Conservation (phyloP, 2,113 vertebrate species). For the Neolamprologus brichardi region DNA sequence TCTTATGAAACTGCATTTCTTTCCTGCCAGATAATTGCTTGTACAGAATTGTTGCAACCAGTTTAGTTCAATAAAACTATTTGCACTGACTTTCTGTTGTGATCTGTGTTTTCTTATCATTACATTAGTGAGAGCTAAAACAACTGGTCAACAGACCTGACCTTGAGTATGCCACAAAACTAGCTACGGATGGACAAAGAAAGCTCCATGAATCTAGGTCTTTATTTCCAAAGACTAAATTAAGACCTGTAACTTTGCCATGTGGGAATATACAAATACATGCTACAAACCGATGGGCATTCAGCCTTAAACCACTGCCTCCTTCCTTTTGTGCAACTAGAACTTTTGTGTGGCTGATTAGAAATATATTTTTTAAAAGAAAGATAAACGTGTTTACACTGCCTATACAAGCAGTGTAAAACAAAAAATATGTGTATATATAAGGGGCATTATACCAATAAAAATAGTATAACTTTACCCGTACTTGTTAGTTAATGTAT, state of each 20-base stretch:
- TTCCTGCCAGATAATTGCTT: neutral
- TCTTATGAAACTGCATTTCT: slow-evolving; percentile 73
- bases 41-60: slow-evolving; percentile 28
- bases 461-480: neutral
- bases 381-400: neutral
- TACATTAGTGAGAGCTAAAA: neutral
- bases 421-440: neutral
- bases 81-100: neutral
- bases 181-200: neutral
- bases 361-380: neutral
- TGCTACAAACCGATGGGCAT: neutral
- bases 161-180: neutral
- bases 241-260: neutral
- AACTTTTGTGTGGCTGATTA: neutral
- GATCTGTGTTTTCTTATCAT: neutral
- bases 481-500: neutral
- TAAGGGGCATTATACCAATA: neutral
- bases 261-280: neutral
- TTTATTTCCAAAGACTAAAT: neutral
- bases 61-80: slow-evolving; percentile 31
- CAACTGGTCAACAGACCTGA: neutral
- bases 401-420: neutral
- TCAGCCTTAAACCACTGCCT: neutral
- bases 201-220: neutral
- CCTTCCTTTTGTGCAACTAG: neutral